Conservation (phyloP, 2,888 invertebrate species). For the Herminia tarsipennalis region DNA sequence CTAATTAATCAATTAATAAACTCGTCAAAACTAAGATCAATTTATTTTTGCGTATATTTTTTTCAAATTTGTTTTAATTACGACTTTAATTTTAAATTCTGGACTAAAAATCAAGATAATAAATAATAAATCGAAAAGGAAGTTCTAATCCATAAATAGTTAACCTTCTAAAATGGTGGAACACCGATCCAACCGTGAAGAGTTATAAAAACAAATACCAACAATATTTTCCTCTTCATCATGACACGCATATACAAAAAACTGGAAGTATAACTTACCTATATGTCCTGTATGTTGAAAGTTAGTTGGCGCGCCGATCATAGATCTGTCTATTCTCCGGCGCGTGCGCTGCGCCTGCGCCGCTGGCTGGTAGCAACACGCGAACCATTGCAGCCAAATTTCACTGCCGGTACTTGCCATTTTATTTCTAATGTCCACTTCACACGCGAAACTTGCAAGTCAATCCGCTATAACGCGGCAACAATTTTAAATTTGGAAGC, state of each 20-base stretch:
- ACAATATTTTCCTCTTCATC: no score
- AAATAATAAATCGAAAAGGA: no score
- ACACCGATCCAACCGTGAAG: no score
- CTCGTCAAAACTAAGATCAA: no score
- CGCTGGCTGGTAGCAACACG: slow-evolving; percentile 94
- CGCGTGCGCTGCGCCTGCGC: slow-evolving; percentile 90
- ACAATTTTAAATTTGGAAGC: slow-evolving; percentile 34
- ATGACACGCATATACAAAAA: no score
- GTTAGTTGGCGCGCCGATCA: slow-evolving; percentile 98
- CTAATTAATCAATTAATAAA: no score
- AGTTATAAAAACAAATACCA: not conserved
- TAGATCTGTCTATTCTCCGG: slow-evolving; percentile 94
- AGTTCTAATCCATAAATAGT: no score
- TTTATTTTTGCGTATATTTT: no score
- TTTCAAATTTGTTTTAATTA: no score
- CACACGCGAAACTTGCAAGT: slow-evolving; percentile 48
- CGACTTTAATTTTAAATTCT: no score
- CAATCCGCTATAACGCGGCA: slow-evolving; percentile 46
- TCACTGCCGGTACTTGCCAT: slow-evolving; percentile 92
- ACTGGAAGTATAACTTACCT: slow-evolving; percentile 72
- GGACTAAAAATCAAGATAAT: no score
- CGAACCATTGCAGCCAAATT: slow-evolving; percentile 96
- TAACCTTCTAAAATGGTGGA: no score
- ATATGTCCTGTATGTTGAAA: slow-evolving; percentile 95
- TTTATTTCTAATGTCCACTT: slow-evolving; percentile 60